Conservation (phyloP, 2,797 vertebrate genomes). For the Coregonus ussuriensis region DNA sequence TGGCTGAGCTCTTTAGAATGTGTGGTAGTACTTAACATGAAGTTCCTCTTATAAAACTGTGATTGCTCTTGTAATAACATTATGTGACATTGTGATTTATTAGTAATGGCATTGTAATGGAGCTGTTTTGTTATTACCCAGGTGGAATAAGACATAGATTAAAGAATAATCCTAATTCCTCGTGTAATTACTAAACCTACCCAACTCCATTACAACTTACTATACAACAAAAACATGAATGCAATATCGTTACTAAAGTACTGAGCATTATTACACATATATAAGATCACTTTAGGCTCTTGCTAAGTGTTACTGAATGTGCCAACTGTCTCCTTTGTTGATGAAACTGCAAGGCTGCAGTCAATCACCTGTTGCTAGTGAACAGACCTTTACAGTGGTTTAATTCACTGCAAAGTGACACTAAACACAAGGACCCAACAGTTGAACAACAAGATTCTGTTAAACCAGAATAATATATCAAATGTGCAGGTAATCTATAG, state of each 20-base stretch:
- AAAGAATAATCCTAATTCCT: no score
- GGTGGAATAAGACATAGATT: no score
- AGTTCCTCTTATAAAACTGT: no score
- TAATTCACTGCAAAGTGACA: background rate
- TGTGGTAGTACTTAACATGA: no score
- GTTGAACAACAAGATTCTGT: background rate
- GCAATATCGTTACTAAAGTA: background rate
- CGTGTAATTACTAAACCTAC: background rate
- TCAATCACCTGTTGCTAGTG: background rate
- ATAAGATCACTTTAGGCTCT: background rate
- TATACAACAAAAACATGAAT: background rate
- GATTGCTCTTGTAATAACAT: no score
- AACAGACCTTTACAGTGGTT: background rate
- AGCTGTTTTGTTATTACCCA: no score
- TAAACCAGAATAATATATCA: background rate
- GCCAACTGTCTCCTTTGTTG: background rate
- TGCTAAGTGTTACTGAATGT: background rate
- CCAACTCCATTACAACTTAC: background rate
- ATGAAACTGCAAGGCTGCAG: conserved; percentile 10
- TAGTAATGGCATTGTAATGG: no score
- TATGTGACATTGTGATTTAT: no score
- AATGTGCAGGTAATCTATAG: background rate
- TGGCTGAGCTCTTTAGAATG: background rate
- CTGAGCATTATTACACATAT: background rate
- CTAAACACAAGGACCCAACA: background rate